Evolutionary conservation across 2,888 invertebrate species (phyloP).

Genomic region (Enchytraeus crypticus): DNA sequence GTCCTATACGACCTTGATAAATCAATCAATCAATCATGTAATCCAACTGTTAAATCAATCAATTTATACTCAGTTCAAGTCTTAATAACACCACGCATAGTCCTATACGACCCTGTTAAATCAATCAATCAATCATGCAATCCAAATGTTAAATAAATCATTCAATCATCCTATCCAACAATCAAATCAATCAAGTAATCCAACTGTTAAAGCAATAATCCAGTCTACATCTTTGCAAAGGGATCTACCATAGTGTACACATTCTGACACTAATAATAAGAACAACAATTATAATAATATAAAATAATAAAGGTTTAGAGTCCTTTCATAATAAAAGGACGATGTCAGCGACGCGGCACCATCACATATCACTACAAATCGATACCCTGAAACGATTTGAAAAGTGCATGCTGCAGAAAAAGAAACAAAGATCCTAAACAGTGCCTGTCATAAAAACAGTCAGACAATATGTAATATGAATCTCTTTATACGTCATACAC

Average conservation of each 20-base stretch:
- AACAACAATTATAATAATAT: neutral
- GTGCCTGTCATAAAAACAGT: too few species aligned
- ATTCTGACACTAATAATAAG: neutral
- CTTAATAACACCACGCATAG: slow-evolving; percentile 80
- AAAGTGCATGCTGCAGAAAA: too few species aligned
- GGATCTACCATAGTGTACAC: neutral
- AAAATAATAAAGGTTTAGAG: neutral
- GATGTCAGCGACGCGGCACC: too few species aligned
- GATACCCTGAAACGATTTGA: too few species aligned
- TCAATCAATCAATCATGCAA: too few species aligned
- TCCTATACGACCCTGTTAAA: slow-evolving; percentile 67
- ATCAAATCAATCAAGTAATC: slow-evolving; percentile 75
- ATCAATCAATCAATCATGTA: too few species aligned
- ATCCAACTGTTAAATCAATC: neutral
- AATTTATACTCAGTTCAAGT: slow-evolving; percentile 70
- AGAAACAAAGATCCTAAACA: too few species aligned
- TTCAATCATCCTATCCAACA: slow-evolving; percentile 72
- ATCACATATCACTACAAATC: too few species aligned
- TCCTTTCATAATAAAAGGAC: too few species aligned
- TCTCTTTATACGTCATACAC: too few species aligned
- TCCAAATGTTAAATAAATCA: neutral
- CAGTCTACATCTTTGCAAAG: neutral
- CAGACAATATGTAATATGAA: too few species aligned
- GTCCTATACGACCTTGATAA: slow-evolving; percentile 68
- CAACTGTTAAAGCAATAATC: slow-evolving; percentile 65